phyloP scores from a whole-genome alignment of 2,113 vertebrate genomes.

The Sphaerodactylus townsendi region DNA sequence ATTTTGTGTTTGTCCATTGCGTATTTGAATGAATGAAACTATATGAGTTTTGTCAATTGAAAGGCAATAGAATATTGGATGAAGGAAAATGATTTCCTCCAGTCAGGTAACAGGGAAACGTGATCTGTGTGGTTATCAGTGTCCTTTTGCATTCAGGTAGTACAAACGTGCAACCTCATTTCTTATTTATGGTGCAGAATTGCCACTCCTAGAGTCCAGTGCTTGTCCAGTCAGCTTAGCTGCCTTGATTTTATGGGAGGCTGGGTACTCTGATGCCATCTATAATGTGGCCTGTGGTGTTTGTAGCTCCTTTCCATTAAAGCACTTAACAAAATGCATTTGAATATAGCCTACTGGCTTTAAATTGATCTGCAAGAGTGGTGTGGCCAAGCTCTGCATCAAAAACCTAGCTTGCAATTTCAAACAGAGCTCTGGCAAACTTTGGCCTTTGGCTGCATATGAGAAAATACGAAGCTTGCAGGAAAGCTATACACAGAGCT shows the following conservation, averaged over 20 bases:
- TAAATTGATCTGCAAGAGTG: conserved; percentile 38
- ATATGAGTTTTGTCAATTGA: not conserved
- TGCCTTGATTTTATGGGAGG: not conserved
- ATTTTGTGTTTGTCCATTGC: not conserved
- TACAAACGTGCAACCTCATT: not conserved
- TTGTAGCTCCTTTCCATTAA: conserved; percentile 35
- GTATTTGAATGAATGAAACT: not conserved
- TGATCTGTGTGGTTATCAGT: not conserved
- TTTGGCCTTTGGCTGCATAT: not conserved
- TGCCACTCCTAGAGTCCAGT: not conserved
- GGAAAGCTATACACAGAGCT: conserved; percentile 1
- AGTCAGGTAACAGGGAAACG: not conserved
- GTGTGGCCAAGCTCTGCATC: conserved; percentile 2
- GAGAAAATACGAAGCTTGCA: conserved; percentile 21
- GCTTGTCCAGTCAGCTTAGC: not conserved
- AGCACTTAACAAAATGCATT: conserved; percentile 47
- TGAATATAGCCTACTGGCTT: conserved; percentile 36
- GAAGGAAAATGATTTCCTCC: not conserved
- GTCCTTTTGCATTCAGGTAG: conserved; percentile 9
- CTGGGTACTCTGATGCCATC: not conserved
- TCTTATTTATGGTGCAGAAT: not conserved
- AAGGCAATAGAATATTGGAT: not conserved
- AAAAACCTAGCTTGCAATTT: conserved; percentile 31
- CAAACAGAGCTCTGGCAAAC: conserved; percentile 10
- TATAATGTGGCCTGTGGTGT: conserved; percentile 6